A percentile compares a stretch with the other conserved stretches of the same genome.
Evolutionary conservation across 2,797 vertebrate genomes (phyloP).

Genomic region (Leptoclinus maculatus): DNA sequence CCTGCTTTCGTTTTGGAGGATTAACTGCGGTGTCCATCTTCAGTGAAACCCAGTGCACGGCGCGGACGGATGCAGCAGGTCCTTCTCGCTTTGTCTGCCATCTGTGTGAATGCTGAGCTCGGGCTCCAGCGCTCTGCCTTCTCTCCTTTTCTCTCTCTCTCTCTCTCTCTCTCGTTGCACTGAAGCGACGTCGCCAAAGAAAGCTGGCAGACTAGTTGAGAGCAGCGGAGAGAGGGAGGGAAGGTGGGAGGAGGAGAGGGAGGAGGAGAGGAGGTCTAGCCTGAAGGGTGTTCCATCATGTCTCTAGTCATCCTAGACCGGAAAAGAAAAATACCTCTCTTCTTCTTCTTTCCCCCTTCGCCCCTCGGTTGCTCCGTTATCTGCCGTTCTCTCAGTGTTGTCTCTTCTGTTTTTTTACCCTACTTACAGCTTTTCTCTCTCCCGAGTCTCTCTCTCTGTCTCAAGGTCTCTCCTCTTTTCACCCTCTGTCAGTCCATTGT

Average conservation of each 20-base stretch:
- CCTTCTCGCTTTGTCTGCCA: slow-evolving; percentile 47
- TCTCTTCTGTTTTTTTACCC: background rate
- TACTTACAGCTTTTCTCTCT: slow-evolving; percentile 9
- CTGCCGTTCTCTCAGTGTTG: background rate
- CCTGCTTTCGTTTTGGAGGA: slow-evolving; percentile 5
- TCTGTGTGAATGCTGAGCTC: slow-evolving; percentile 51
- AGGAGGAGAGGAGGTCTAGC: slow-evolving; percentile 65
- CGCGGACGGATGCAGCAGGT: slow-evolving; percentile 48
- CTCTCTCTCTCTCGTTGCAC: slow-evolving; percentile 55
- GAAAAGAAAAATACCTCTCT: slow-evolving; percentile 15
- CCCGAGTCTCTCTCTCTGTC: background rate
- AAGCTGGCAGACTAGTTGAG: slow-evolving; percentile 85
- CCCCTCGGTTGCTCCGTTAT: background rate
- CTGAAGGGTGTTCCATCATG: slow-evolving; percentile 64
- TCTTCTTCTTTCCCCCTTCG: slow-evolving; percentile 2
- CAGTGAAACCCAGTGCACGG: slow-evolving; percentile 29
- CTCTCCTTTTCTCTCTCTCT: slow-evolving; percentile 14
- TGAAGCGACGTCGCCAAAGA: slow-evolving; percentile 81
- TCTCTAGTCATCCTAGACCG: slow-evolving; percentile 48
- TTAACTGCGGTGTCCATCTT: slow-evolving; percentile 48
- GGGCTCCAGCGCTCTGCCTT: slow-evolving; percentile 43
- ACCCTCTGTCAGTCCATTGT: slow-evolving; percentile 37
- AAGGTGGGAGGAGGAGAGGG: slow-evolving; percentile 55
- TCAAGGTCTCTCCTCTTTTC: slow-evolving; percentile 33
- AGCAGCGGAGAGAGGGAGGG: slow-evolving; percentile 77